Conservation (phyloP, 2,888 invertebrate species). For the Ephialtes manifestator region DNA sequence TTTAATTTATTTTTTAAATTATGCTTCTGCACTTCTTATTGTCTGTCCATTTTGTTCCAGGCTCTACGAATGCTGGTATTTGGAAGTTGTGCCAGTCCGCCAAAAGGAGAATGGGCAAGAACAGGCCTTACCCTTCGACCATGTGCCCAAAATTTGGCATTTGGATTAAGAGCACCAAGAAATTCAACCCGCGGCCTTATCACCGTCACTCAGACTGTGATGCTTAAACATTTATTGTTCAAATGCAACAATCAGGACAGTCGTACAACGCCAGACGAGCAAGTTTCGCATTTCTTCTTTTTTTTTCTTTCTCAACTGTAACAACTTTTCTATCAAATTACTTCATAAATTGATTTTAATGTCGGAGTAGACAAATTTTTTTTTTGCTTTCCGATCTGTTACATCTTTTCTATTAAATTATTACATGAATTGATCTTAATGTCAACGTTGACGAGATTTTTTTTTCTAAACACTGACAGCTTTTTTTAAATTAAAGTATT, state of each 20-base stretch:
- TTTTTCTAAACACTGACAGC: no score
- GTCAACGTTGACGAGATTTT: no score
- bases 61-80: conserved; percentile 89
- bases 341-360: no score
- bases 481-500: no score
- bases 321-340: no score
- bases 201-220: conserved; percentile 90
- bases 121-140: conserved; percentile 90
- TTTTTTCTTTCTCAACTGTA: neutral
- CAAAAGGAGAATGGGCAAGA: conserved; percentile 91
- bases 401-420: no score
- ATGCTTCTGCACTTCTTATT: neutral
- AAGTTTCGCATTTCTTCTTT: conserved; percentile 74
- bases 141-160: conserved; percentile 88
- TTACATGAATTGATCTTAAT: no score
- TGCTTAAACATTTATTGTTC: conserved; percentile 91
- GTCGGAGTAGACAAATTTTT: no score
- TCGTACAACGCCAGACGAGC: conserved; percentile 88
- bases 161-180: conserved; percentile 89
- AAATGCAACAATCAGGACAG: conserved; percentile 85
- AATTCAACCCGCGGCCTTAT: conserved; percentile 89
- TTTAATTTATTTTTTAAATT: neutral
- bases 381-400: no score
- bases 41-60: conserved; percentile 82
- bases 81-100: conserved; percentile 90